Evolutionary conservation across 2,113 vertebrate genomes (phyloP), one percentile per base, ranked within the genome.

Genomic region (Daubentonia madagascariensis): DNA sequence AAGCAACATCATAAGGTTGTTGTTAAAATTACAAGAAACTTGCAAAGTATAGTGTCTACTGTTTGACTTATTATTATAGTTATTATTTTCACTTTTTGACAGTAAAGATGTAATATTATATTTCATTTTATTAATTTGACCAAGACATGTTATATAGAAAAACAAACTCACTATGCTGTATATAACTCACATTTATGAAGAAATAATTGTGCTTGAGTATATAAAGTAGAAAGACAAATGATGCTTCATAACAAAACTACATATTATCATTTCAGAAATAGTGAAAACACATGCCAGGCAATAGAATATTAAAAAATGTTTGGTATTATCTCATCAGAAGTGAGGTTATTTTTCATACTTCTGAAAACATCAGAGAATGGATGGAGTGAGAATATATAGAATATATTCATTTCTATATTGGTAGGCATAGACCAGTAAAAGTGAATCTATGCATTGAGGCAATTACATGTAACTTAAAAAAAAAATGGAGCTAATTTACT

Each of bases 211-310:
- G 1, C 20, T 94, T 14, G 90, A 96, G 32, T 48, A 94, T 28
- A 54, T 85, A 87, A 93, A 52, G 54, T 75, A 95, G 76, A 95
- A 95, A 94, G 75, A 25, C 28, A 59, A 40, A 40, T 61, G 76
- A 68, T 9, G 52, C 28, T 92, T 90, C 6, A 78, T 90, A 72
- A 52, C 8, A 12, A 95, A 84, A 81, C 5, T 88, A 25, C 70
- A 28, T 78, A n/a, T 65, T 83, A 85, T 84, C 8, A 89, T 85
- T 96, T 97, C 5, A 35, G 91, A 65, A 94, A 78, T 4, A 92
- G 50, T 70, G 40, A 95, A 73, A 96, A 93, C 45, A 80, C 32
- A 37, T 54, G 12, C 13, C 14, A 91, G 40, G 12, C 10, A 52
- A 28, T 23, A 94, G 57, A 92, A 61, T 73, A 5, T 57, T 63